Evolutionary conservation across 2,113 vertebrate genomes (phyloP), one percentile per base, ranked within the genome.

Genomic region (Takifugu bimaculatus): DNA sequence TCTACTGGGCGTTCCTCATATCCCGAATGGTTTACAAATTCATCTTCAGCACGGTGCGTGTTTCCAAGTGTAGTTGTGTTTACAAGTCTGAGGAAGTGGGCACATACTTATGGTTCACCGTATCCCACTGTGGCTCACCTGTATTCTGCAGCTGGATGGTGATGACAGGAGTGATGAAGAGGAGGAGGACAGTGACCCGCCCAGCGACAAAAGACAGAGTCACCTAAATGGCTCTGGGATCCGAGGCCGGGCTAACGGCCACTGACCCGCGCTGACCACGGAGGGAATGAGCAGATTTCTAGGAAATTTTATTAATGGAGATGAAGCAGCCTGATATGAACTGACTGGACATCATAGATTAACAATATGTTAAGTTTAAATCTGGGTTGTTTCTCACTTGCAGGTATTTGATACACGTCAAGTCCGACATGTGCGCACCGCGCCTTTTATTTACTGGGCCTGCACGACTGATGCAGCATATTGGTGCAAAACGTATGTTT

Each of bases 1-100:
- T 96, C 3, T 98, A 96, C 81, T 98, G 95, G 96, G 92, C 91
- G 2, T 88, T 91, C 50, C 88, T 93, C 25, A 93, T 97, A 70
- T 75, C 90, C 70, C 91, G 81, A 72, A 95, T 96, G 91, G 57
- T 95, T 82, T 91, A 70, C 63, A 93, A 91, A 67, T 92, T 90
- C 26, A 3, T 98, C 58, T 93, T 88, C 80, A 67, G 57, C 26
- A 88, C 92, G 90, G 95, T 98, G 86, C 20, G 75, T 56, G 3
- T 0, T 12, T 62, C 6, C 35, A 0, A 67, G 26, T 67, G 44
- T 45, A 32, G 35, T 15, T 10, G 6, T 29, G 2, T 32, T 35
- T 53, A 6, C 14, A 14, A 5, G 28, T 52, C 45, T 2, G 11
- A 42, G 26, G 27, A 3, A 26, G 1, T 27, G 13, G 25, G 6